A percentile compares a stretch with the other conserved stretches of the same genome.
phyloP scores from a whole-genome alignment of 1,140 invertebrate genomes.

The Aphaenogaster ashmeadi region DNA sequence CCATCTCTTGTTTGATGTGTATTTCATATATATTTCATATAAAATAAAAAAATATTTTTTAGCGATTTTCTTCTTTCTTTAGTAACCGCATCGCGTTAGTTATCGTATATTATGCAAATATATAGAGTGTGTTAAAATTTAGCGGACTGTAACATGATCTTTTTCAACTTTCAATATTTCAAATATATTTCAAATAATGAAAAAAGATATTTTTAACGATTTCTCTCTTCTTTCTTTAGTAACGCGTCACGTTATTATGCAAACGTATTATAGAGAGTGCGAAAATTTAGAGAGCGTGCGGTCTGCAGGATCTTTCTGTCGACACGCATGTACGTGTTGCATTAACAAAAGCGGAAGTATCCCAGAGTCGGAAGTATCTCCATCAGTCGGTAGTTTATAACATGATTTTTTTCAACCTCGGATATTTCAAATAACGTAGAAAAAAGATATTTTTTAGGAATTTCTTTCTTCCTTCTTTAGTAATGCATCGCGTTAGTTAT shows the following conservation, averaged over 20 bases:
- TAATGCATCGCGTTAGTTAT: neutral
- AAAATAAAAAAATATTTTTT: neutral
- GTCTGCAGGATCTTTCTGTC: neutral
- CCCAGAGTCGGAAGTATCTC: too few relatives aligned
- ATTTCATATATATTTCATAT: too few relatives aligned
- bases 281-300: neutral
- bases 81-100: neutral
- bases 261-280: too few relatives aligned
- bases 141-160: neutral
- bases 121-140: neutral
- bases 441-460: too few relatives aligned
- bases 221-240: too few relatives aligned
- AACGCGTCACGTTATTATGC: too few relatives aligned
- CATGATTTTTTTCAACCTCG: neutral
- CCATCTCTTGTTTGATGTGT: too few relatives aligned
- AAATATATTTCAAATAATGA: neutral
- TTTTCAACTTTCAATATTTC: neutral
- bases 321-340: neutral
- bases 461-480: too few relatives aligned
- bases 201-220: too few relatives aligned
- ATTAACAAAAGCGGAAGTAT: conserved; percentile 13
- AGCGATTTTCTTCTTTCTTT: neutral
- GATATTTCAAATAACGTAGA: neutral
- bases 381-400: conserved; percentile 8
- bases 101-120: neutral